A percentile compares a stretch with the other conserved stretches of the same genome.
Evolutionary conservation across 2,113 vertebrate genomes (phyloP).

Genomic region (Alexandromys fortis): DNA sequence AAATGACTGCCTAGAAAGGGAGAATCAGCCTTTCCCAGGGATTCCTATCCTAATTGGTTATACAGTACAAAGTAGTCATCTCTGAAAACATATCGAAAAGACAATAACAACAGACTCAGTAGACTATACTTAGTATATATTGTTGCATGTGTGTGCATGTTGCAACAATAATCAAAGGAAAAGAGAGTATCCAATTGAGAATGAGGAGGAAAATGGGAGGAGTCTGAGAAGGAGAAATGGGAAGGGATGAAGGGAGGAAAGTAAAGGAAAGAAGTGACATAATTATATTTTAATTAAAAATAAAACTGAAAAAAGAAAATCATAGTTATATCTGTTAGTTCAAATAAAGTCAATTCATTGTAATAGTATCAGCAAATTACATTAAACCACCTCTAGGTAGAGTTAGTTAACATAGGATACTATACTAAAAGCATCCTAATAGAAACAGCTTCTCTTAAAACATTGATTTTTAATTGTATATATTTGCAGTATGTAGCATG

Average conservation of each 20-base stretch:
- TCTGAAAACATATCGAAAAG: neutral
- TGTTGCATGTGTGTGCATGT: neutral
- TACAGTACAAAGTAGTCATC: neutral
- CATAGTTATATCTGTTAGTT: neutral
- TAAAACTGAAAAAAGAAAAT: neutral
- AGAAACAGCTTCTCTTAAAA: neutral
- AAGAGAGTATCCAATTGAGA: neutral
- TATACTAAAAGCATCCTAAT: conserved; percentile 33
- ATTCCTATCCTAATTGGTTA: neutral
- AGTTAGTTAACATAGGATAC: neutral
- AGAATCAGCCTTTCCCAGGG: neutral
- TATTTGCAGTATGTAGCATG: neutral
- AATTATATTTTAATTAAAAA: neutral
- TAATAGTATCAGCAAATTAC: neutral
- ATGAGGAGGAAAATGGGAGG: neutral
- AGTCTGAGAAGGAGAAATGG: neutral
- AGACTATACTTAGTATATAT: neutral
- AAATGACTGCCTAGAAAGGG: neutral
- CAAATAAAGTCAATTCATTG: conserved; percentile 29
- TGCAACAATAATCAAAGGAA: neutral
- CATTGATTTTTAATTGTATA: neutral
- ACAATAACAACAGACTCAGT: neutral
- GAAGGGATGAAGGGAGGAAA: neutral
- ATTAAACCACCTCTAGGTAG: neutral
- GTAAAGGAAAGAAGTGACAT: neutral